Evolutionary conservation across 2,797 vertebrate genomes (phyloP).

Genomic region (Xenopus petersii): DNA sequence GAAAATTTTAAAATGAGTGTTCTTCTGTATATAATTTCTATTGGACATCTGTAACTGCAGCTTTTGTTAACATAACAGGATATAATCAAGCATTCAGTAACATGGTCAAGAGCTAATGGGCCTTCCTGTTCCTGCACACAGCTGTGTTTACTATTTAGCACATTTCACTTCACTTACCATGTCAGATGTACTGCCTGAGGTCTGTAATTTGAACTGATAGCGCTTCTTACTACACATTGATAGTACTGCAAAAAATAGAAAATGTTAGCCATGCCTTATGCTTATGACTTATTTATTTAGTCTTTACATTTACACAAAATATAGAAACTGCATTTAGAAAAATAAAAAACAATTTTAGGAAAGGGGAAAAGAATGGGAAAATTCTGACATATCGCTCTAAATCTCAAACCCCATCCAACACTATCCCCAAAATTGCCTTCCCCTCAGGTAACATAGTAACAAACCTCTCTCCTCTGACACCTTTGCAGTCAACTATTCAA

Average conservation of each 20-base stretch:
- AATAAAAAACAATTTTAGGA: too few species aligned
- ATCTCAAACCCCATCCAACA: too few species aligned
- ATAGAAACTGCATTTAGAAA: too few species aligned
- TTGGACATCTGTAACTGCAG: not conserved
- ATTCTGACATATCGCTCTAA: too few species aligned
- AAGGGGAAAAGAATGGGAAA: too few species aligned
- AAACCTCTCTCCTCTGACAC: too few species aligned
- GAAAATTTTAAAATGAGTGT: too few species aligned
- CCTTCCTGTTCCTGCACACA: not conserved
- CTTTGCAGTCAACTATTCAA: too few species aligned
- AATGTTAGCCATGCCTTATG: conserved; percentile 1
- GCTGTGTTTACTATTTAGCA: conserved; percentile 23
- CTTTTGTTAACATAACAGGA: not conserved
- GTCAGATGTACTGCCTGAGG: not conserved
- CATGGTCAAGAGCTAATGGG: not conserved
- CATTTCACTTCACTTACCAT: not conserved
- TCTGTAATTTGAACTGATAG: conserved; percentile 22
- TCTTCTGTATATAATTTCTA: too few species aligned
- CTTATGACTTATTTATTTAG: conserved; percentile 12
- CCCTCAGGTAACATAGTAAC: too few species aligned
- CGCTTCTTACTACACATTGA: not conserved
- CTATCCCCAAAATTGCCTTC: too few species aligned
- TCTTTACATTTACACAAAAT: too few species aligned
- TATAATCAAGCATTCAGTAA: not conserved
- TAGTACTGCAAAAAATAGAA: conserved; percentile 9